Conservation (phyloP, 2,113 vertebrate genomes). For the Lampris megalopsis region DNA sequence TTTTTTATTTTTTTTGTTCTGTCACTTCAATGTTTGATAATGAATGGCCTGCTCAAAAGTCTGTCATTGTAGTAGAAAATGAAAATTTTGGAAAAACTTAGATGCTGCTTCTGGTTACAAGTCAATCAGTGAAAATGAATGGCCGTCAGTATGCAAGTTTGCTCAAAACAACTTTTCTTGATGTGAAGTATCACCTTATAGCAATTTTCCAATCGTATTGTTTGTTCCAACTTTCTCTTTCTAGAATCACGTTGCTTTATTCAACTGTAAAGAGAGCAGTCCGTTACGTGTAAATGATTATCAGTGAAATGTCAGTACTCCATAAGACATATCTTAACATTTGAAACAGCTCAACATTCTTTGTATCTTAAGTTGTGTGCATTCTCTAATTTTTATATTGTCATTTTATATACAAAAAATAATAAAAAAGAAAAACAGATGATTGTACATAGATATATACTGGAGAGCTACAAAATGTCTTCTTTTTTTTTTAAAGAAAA, state of each 20-base stretch:
- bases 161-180: slow-evolving; percentile 82
- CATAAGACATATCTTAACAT: slow-evolving; percentile 91
- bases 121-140: slow-evolving; percentile 78
- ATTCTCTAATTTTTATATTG: slow-evolving; percentile 98
- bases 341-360: slow-evolving; percentile 94
- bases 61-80: slow-evolving; percentile 64
- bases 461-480: slow-evolving; percentile 94
- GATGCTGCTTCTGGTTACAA: slow-evolving; percentile 79
- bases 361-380: slow-evolving; percentile 96
- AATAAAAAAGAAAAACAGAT: slow-evolving; percentile 82
- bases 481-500: slow-evolving; percentile 83
- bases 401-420: slow-evolving; percentile 96
- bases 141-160: slow-evolving; percentile 83
- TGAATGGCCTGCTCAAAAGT: slow-evolving; percentile 75
- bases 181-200: slow-evolving; percentile 95
- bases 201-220: slow-evolving; percentile 95
- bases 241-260: slow-evolving; percentile 79
- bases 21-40: slow-evolving; percentile 67
- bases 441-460: slow-evolving; percentile 98
- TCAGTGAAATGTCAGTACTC: slow-evolving; percentile 91
- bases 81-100: slow-evolving; percentile 71
- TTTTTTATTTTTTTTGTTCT: slow-evolving; percentile 43
- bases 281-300: slow-evolving; percentile 86
- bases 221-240: slow-evolving; percentile 93
- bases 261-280: slow-evolving; percentile 79